These are phyloP conservation scores for Rallus limicola DNA, from an alignment of 2,113 vertebrate species.

Conservation along the genomic window DNA sequence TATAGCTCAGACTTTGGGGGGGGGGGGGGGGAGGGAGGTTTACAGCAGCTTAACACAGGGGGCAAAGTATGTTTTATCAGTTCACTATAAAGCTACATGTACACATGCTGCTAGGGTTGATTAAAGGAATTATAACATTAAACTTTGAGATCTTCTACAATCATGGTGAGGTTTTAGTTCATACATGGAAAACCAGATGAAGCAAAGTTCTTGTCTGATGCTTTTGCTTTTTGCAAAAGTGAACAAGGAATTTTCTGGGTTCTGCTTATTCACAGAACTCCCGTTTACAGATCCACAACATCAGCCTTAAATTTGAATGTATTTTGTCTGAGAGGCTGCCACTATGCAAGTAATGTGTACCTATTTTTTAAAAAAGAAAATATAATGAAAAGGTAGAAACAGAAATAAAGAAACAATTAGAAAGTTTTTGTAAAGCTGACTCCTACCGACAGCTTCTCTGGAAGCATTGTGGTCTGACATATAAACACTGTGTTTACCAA, in stretches of 20 bases:
- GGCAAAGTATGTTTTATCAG: neutral
- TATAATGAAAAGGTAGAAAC: neutral
- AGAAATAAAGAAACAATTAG: constrained; percentile 28
- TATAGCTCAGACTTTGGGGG: neutral
- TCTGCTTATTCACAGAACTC: neutral
- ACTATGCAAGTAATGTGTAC: neutral
- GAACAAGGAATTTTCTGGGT: neutral
- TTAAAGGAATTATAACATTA: neutral
- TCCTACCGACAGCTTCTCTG: constrained; percentile 69
- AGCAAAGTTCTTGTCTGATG: neutral
- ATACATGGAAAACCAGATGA: neutral
- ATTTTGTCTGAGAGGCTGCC: neutral
- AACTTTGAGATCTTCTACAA: neutral
- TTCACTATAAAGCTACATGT: neutral
- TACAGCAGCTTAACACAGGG: neutral
- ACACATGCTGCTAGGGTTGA: neutral
- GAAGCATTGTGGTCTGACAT: constrained; percentile 71
- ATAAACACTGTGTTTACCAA: constrained; percentile 78
- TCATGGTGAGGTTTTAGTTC: neutral
- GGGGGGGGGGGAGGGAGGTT: neutral
- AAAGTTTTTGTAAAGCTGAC: constrained; percentile 36
- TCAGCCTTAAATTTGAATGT: constrained; percentile 10
- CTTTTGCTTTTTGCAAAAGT: neutral
- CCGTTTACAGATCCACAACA: neutral
- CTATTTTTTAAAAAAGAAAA: neutral